phyloP scores from a whole-genome alignment of 2,888 invertebrate species.

The Zygaena filipendulae region DNA sequence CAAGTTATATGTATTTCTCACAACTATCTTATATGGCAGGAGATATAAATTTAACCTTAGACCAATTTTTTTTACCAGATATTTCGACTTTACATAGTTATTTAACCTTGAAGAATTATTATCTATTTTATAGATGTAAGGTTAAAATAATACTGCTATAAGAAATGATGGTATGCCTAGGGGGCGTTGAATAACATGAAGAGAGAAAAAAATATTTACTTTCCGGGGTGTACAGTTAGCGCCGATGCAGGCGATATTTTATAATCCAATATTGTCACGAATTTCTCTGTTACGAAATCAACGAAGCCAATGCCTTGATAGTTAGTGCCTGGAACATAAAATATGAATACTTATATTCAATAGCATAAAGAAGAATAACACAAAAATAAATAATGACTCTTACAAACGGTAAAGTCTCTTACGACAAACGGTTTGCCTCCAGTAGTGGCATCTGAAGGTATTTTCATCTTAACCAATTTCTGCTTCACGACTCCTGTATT shows the following conservation, averaged over 20 bases:
- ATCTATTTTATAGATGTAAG: too few species aligned
- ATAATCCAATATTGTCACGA: conserved; percentile 42
- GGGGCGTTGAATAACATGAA: not conserved
- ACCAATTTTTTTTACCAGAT: too few species aligned
- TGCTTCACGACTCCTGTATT: conserved; percentile 29
- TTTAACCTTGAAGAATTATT: too few species aligned
- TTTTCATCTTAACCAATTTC: conserved; percentile 34
- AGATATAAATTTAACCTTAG: too few species aligned
- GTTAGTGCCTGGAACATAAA: conserved; percentile 33
- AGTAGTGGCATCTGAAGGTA: conserved; percentile 62
- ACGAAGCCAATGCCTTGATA: conserved; percentile 58
- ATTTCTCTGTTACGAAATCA: conserved; percentile 55
- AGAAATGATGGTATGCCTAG: not conserved
- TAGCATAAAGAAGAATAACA: too few species aligned
- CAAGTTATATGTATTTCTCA: too few species aligned
- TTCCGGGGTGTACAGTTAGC: conserved; percentile 60
- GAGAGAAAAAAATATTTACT: conserved; percentile 32
- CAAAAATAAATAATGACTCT: conserved; percentile 25
- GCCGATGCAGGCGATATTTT: conserved; percentile 41
- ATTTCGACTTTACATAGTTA: too few species aligned
- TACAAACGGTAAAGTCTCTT: conserved; percentile 69
- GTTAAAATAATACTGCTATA: too few species aligned
- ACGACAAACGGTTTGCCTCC: conserved; percentile 54
- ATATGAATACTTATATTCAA: too few species aligned
- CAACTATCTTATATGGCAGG: too few species aligned